A percentile compares a stretch with the other conserved stretches of the same genome.
Evolutionary conservation across 2,113 vertebrate species (phyloP).

Genomic region (Rhinopomastus cyanomelas): DNA sequence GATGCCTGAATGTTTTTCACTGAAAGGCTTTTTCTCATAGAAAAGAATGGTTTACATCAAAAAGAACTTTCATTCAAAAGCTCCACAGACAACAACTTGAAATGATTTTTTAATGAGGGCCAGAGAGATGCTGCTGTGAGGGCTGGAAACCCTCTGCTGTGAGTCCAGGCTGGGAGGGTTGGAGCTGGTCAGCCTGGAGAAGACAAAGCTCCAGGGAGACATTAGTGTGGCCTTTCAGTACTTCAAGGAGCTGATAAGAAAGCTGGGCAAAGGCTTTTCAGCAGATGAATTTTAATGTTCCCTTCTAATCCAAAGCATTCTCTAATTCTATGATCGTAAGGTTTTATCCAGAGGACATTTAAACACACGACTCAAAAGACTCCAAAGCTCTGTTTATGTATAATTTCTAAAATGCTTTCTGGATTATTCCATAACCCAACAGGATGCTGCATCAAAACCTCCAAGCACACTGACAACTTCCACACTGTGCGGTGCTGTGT

Average conservation of each 20-base stretch:
- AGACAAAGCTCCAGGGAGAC: no score
- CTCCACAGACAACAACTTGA: background rate
- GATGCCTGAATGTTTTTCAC: background rate
- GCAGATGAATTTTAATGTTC: no score
- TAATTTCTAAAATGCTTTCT: background rate
- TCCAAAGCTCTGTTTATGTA: background rate
- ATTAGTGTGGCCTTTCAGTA: no score
- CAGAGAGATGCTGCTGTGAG: no score
- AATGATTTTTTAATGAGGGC: background rate
- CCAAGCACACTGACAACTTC: rapidly evolving
- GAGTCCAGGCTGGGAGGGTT: no score
- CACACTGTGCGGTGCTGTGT: background rate
- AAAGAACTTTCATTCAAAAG: background rate
- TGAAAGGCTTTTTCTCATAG: background rate
- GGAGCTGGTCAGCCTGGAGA: no score
- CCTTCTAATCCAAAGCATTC: no score
- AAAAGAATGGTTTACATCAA: background rate
- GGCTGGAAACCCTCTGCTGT: no score
- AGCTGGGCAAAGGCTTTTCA: no score
- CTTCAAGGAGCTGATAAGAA: no score
- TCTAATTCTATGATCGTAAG: background rate
- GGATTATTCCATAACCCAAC: background rate
- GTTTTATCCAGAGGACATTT: background rate
- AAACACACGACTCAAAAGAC: background rate
- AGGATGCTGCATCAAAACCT: rapidly evolving